A percentile compares a stretch with the other conserved stretches of the same genome.
phyloP scores from a whole-genome alignment of 2,113 vertebrate genomes.

The Nasalis larvatus region DNA sequence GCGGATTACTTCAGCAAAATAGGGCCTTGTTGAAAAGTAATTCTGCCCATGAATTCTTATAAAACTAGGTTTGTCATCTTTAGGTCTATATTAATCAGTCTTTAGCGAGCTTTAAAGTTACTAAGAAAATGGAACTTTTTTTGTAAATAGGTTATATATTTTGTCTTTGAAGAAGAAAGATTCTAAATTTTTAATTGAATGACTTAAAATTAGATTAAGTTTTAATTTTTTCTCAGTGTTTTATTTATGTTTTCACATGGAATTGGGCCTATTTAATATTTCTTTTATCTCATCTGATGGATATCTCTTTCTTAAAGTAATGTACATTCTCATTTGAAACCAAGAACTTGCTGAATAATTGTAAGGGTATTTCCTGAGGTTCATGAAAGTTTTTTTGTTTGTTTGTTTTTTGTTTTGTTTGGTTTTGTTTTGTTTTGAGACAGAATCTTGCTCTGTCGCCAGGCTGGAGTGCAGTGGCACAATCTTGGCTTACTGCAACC shows the following conservation, averaged over 20 bases:
- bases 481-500: too few species aligned
- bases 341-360: background rate
- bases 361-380: background rate
- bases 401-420: too few species aligned
- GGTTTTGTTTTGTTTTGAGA: too few species aligned
- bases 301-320: conserved; percentile 2
- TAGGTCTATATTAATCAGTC: background rate
- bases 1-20: background rate
- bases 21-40: background rate
- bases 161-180: conserved; percentile 19
- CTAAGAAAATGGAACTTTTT: background rate
- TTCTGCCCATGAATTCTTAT: background rate
- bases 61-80: background rate
- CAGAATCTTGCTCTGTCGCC: too few species aligned
- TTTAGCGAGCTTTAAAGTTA: background rate
- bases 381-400: background rate
- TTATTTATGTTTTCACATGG: background rate
- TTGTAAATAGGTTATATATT: background rate
- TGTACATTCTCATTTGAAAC: background rate
- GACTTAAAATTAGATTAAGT: background rate
- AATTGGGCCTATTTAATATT: background rate
- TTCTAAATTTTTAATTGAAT: conserved; percentile 20
- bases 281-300: background rate
- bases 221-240: background rate
- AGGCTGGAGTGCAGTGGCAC: too few species aligned